These are phyloP conservation scores for Colius striatus DNA, from an alignment of 2,113 vertebrate genomes.

Conservation along the genomic window DNA sequence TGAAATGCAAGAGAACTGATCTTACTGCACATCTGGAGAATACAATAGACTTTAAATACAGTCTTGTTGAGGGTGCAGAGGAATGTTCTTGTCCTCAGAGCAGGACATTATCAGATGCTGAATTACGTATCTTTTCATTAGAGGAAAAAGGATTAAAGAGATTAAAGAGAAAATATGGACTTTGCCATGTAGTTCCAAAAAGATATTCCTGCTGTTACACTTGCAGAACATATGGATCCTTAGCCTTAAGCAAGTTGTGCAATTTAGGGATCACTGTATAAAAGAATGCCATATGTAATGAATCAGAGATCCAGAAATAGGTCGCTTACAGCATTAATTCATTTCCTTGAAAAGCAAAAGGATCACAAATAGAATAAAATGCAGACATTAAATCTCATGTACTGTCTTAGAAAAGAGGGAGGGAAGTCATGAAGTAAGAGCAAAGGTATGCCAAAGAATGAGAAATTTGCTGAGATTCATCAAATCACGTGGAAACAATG, in stretches of 20 bases:
- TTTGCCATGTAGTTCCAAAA: background rate
- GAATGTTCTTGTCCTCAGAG: background rate
- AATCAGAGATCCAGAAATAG: slow-evolving; percentile 9
- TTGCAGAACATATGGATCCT: background rate
- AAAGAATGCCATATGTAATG: background rate
- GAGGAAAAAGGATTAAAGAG: background rate
- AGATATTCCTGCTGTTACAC: background rate
- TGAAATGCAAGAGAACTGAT: background rate
- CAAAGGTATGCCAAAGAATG: background rate
- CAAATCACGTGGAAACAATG: background rate
- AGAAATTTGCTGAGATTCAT: background rate
- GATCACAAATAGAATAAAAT: background rate
- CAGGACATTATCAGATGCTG: slow-evolving; percentile 28
- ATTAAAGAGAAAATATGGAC: background rate
- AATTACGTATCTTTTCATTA: slow-evolving; percentile 20
- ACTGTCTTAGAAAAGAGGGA: background rate
- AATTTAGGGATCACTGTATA: background rate
- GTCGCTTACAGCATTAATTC: background rate
- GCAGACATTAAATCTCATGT: background rate
- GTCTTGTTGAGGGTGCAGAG: background rate
- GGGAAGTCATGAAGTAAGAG: background rate
- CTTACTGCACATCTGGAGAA: background rate
- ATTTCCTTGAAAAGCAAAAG: slow-evolving; percentile 19
- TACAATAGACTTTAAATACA: background rate
- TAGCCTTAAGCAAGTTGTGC: background rate